phyloP scores from a whole-genome alignment of 2,888 invertebrate species.

The Dicyrtoma fusca region DNA sequence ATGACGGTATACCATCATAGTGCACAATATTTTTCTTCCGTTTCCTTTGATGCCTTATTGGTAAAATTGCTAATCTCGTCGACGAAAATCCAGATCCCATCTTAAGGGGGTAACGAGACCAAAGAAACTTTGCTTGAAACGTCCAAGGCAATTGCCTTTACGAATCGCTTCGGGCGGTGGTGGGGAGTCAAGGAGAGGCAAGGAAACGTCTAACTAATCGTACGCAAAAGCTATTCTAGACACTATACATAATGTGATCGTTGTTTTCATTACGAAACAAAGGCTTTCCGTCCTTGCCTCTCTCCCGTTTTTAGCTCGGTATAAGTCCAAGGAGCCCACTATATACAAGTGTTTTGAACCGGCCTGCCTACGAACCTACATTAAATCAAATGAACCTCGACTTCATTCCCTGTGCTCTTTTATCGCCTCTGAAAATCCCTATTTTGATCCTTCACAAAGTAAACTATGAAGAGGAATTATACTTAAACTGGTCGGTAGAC shows the following conservation, averaged over 20 bases:
- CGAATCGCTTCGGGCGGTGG: background rate
- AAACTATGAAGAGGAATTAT: no score
- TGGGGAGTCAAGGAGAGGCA: conserved; percentile 4
- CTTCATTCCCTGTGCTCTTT: no score
- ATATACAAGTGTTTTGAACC: background rate
- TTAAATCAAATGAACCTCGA: no score
- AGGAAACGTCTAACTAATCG: background rate
- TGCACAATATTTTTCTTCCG: background rate
- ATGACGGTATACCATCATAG: no score
- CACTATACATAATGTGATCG: conserved; percentile 20
- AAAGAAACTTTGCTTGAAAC: background rate
- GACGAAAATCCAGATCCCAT: background rate
- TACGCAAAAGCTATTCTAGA: background rate
- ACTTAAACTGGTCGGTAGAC: no score
- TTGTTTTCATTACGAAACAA: conserved; percentile 26
- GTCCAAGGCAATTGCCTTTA: conserved; percentile 3
- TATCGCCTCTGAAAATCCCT: no score
- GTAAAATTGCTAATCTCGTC: conserved; percentile 2
- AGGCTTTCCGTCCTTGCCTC: background rate
- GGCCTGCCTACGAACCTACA: no score
- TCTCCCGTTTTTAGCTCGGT: background rate
- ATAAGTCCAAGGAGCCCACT: background rate
- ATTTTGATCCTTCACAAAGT: no score
- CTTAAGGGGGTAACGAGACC: background rate
- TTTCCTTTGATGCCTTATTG: conserved; percentile 11